phyloP scores from a whole-genome alignment of 2,888 invertebrate genomes.

The Oxyteleia sp. region DNA sequence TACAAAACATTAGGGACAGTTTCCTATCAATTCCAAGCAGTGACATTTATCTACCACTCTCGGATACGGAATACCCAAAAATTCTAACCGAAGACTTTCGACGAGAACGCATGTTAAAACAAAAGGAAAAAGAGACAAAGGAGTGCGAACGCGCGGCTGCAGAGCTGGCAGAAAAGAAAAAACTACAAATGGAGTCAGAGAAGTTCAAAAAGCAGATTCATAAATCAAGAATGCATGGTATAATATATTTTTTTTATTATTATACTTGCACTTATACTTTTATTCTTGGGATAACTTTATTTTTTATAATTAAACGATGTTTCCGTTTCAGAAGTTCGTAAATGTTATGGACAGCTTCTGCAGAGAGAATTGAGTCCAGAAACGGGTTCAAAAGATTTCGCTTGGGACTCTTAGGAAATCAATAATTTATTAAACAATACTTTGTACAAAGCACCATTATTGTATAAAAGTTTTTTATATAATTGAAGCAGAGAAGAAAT shows the following conservation, averaged over 20 bases:
- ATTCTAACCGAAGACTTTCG: conserved; percentile 79
- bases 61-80: conserved; percentile 82
- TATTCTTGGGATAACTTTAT: too few relatives aligned
- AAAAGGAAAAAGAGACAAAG: conserved; percentile 77
- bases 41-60: conserved; percentile 81
- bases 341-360: too few relatives aligned
- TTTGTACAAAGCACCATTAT: too few relatives aligned
- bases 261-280: too few relatives aligned
- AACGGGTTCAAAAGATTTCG: too few relatives aligned
- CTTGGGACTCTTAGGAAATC: too few relatives aligned
- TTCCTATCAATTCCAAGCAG: conserved; percentile 74
- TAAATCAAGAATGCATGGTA: conserved; percentile 80
- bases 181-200: conserved; percentile 78
- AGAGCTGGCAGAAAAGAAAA: conserved; percentile 79
- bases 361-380: too few relatives aligned
- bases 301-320: too few relatives aligned
- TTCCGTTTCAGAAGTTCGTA: too few relatives aligned
- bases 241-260: conserved; percentile 3
- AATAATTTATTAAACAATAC: too few relatives aligned
- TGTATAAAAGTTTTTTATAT: too few relatives aligned
- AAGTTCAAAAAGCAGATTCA: conserved; percentile 80
- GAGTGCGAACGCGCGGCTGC: conserved; percentile 73
- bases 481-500: too few relatives aligned
- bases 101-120: conserved; percentile 71
- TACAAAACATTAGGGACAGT: conserved; percentile 22